These are phyloP conservation scores for Ellobium chinense DNA, from an alignment of 2,888 invertebrate genomes.

Conservation along the genomic window DNA sequence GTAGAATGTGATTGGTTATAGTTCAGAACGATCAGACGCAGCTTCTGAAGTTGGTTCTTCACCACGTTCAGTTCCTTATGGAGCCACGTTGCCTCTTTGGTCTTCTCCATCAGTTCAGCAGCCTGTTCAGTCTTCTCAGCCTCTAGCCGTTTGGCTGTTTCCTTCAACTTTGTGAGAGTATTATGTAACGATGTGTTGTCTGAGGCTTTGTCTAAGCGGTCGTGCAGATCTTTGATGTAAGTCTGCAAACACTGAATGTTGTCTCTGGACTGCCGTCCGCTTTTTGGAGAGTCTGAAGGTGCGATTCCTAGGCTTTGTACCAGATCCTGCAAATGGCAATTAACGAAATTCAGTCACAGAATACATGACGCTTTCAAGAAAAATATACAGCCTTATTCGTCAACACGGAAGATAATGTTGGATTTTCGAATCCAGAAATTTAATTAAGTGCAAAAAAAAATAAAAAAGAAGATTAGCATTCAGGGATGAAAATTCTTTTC, in stretches of 20 bases:
- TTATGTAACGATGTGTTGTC: not conserved
- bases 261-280: slow-evolving; percentile 17
- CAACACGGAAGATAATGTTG: no score
- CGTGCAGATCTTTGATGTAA: slow-evolving; percentile 24
- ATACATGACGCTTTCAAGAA: no score
- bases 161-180: not conserved
- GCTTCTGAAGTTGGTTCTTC: slow-evolving; percentile 58
- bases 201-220: not conserved
- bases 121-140: slow-evolving; percentile 25
- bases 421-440: no score
- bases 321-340: slow-evolving; percentile 57
- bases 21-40: slow-evolving; percentile 61
- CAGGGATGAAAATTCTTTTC: no score
- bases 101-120: slow-evolving; percentile 29
- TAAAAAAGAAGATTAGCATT: no score
- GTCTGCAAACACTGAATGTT: slow-evolving; percentile 12
- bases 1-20: slow-evolving; percentile 63
- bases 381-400: no score
- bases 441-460: no score
- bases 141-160: not conserved
- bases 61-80: slow-evolving; percentile 57
- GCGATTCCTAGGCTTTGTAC: slow-evolving; percentile 50
- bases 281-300: not conserved
- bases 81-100: slow-evolving; percentile 59
- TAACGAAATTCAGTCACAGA: no score